phyloP scores from a whole-genome alignment of 2,797 vertebrate genomes.

The Calcarius lapponicus region DNA sequence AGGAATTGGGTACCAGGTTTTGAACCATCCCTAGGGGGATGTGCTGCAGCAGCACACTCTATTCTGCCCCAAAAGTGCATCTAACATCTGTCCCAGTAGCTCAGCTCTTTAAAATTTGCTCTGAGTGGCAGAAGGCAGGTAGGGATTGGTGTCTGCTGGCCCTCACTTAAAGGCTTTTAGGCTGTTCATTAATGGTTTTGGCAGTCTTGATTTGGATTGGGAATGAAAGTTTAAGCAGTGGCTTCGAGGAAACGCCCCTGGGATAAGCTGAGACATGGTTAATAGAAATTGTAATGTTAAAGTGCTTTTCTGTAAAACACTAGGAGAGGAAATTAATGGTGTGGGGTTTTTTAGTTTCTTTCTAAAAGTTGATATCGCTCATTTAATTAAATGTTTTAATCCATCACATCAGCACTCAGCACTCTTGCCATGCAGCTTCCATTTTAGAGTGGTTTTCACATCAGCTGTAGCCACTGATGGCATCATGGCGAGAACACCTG shows the following conservation, averaged over 20 bases:
- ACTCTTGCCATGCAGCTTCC: background rate
- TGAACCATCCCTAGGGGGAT: background rate
- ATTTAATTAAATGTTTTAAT: constrained; percentile 39
- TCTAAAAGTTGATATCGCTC: background rate
- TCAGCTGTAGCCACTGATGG: background rate
- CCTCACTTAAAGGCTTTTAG: background rate
- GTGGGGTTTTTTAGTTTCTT: background rate
- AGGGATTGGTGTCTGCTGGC: background rate
- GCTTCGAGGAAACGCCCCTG: constrained; percentile 1
- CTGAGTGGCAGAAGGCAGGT: background rate
- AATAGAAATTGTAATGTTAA: constrained; percentile 37
- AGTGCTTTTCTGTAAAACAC: background rate
- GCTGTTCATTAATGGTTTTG: constrained; percentile 1
- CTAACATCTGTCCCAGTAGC: background rate
- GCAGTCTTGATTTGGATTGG: constrained; percentile 33
- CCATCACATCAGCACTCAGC: background rate
- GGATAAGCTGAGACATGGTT: constrained; percentile 21
- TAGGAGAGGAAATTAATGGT: constrained; percentile 6
- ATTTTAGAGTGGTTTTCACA: background rate
- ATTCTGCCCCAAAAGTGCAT: background rate
- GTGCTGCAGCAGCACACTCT: background rate
- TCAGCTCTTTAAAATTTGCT: background rate
- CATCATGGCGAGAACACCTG: rapidly evolving
- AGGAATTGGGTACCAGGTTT: background rate
- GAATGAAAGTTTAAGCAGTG: constrained; percentile 18